Percentiles rank a stretch among this genome's conserved stretches.
These are phyloP conservation scores for Odontamblyopus lacepedii DNA, from an alignment of 2,797 vertebrate species.

Conservation along the genomic window DNA sequence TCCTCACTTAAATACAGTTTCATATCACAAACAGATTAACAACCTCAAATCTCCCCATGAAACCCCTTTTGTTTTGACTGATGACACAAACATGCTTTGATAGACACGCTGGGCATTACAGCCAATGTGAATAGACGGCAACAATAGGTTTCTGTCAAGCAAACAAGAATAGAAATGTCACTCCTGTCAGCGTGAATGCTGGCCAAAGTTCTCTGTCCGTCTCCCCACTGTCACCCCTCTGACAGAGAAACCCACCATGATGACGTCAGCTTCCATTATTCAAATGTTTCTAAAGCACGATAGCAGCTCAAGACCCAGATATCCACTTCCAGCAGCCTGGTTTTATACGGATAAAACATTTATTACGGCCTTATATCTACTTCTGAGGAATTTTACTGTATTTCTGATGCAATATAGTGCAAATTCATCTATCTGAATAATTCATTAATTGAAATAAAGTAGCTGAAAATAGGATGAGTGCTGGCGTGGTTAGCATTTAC, in stretches of 20 bases:
- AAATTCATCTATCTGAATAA: constrained; percentile 76
- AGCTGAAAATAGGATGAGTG: constrained; percentile 47
- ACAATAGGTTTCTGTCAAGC: constrained; percentile 80
- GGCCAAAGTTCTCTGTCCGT: constrained; percentile 71
- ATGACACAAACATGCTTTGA: constrained; percentile 65
- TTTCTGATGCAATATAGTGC: constrained; percentile 80
- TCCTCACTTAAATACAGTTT: neutral
- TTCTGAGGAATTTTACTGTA: constrained; percentile 70
- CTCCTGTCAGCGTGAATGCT: constrained; percentile 73
- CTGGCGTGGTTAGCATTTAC: constrained; percentile 47
- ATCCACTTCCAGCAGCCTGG: constrained; percentile 53
- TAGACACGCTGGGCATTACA: constrained; percentile 73
- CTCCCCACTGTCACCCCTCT: constrained; percentile 62
- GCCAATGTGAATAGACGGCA: constrained; percentile 66
- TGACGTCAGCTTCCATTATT: constrained; percentile 81
- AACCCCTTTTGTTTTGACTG: constrained; percentile 56
- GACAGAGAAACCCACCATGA: constrained; percentile 81
- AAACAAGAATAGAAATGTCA: constrained; percentile 82
- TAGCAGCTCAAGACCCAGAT: constrained; percentile 64
- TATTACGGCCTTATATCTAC: constrained; percentile 73
- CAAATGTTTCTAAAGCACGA: constrained; percentile 76
- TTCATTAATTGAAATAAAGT: constrained; percentile 72
- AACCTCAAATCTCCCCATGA: neutral
- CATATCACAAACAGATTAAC: neutral
- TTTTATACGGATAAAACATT: constrained; percentile 73